A percentile compares a stretch with the other conserved stretches of the same genome.
phyloP scores from a whole-genome alignment of 2,113 vertebrate genomes.

The Otocyon megalotis region DNA sequence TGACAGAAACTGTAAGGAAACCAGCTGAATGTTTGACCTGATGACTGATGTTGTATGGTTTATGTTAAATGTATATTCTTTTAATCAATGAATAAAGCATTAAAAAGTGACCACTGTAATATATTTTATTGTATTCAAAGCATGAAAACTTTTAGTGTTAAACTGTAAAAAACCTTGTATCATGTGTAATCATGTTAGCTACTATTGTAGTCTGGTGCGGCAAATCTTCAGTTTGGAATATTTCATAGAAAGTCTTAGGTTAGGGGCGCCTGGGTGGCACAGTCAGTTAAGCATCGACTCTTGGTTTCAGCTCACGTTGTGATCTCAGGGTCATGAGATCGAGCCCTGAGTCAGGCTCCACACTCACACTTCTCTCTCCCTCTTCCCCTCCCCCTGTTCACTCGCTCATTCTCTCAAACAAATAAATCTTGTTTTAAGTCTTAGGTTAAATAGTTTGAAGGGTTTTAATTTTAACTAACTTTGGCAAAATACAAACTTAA shows the following conservation, averaged over 20 bases:
- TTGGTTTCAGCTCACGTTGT: background rate
- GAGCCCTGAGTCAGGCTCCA: background rate
- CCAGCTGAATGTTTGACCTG: conserved; percentile 95
- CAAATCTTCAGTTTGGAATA: conserved; percentile 73
- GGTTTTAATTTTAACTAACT: conserved; percentile 55
- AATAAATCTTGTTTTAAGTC: background rate
- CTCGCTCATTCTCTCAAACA: background rate
- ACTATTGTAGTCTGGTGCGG: conserved; percentile 76
- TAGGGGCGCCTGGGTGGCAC: background rate
- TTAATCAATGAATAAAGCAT: conserved; percentile 99
- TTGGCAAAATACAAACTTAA: conserved; percentile 69
- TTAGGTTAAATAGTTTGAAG: background rate
- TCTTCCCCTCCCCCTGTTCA: background rate
- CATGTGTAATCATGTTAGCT: conserved; percentile 81
- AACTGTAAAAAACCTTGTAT: conserved; percentile 73
- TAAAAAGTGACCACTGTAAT: conserved; percentile 90
- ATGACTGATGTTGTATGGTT: conserved; percentile 98
- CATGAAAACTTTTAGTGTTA: conserved; percentile 82
- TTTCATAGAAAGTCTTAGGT: conserved; percentile 33
- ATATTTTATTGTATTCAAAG: conserved; percentile 87
- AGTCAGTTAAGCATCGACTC: background rate
- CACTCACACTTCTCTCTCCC: background rate
- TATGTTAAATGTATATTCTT: conserved; percentile 99
- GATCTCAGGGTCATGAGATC: background rate
- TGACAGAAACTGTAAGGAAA: conserved; percentile 95